Evolutionary conservation across 1,140 invertebrate genomes (phyloP), one percentile per base, ranked within the genome.

Genomic region (Cyrtorhinus lividipennis): DNA sequence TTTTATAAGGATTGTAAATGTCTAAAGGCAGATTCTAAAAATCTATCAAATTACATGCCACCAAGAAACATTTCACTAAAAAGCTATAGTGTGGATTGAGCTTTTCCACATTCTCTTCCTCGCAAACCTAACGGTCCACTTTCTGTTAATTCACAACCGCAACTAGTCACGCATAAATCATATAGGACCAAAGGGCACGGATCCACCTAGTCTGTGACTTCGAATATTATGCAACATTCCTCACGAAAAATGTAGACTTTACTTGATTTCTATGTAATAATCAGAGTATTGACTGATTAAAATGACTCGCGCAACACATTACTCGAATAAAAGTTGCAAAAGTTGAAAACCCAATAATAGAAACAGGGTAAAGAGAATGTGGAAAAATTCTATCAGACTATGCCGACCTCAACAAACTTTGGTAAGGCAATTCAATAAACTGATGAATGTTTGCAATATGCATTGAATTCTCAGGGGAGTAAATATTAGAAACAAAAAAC

Each of bases 41-140:
- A 53, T 57, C 64, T 62, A 56, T 61, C 18, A 22, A 63, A 61
- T 66, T 64, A 65, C 69, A 70, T 70, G 69, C 69, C 68, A 70
- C 69, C 69, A 70, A 70, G 69, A 70, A 70, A 70, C 67, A 63
- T 62, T 65, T 65, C 64, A 65, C 59, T 61, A 61, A n/a, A 56
- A 56, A 56, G 61, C 59, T 13, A 26, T 53, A 56, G 45, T 60
- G 61, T 60, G 59, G 62, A 59, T 26, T 58, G 57, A 57, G 57
- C 62, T 24, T 56, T 24, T 63, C 61, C 64, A 63, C 61, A 59
- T 63, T 63, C 61, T 62, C 48, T 53, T 53, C 48, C 48, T 12
- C 30, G 15, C 30, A 38, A 38, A 38, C 15, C 15, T 38, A 38
- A 38, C n/a, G n/a, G n/a, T n/a, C n/a, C n/a, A n/a, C n/a, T n/a